Evolutionary conservation across 2,888 invertebrate genomes (phyloP), one percentile per base, ranked within the genome.

Genomic region (Ectemnius cavifrons): DNA sequence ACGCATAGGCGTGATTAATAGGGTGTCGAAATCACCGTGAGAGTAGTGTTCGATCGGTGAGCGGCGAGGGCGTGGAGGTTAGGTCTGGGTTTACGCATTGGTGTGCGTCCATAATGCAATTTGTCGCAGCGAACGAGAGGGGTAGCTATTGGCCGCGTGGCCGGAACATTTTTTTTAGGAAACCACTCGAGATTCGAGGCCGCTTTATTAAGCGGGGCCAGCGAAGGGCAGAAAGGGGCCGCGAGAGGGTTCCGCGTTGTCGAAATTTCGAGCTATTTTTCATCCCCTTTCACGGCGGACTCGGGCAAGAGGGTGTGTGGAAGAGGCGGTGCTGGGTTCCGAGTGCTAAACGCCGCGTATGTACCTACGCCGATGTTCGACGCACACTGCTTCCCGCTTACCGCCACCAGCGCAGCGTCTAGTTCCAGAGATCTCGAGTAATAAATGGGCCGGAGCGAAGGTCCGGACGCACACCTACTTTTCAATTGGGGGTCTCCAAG

Each of bases 401-500:
- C 62, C 27, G 58, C 57, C 63, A 56, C 46, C 18, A 46, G 59
- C 45, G 56, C 18, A 46, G 59, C 45, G 20, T n/a, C 20, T 63
- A 76, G 70, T 62, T 75, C 63, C 46, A 28, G 60, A 60, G 61
- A 72, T 56, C 63, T 16, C 62, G 74, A 67, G 62, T 83, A 81
- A 83, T 82, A 83, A 83, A 83, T 83, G 78, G 73, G 69, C 63
- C 67, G 56, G 45, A 37, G 37, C 37, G 37, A 11, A 78, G 71
- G 78, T 71, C 65, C 74, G 77, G 75, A 77, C 80, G 77, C 65
- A 69, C 37, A 62, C 84, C 89, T 89, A 88, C 88, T 90, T 90
- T 90, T 89, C 90, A 89, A 90, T 90, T 90, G 87, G 85, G 80
- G 81, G 75, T 70, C 63, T 82, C 87, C 83, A 84, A 86, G 85